Conservation (phyloP, 2,113 vertebrate genomes). For the Solea solea region DNA sequence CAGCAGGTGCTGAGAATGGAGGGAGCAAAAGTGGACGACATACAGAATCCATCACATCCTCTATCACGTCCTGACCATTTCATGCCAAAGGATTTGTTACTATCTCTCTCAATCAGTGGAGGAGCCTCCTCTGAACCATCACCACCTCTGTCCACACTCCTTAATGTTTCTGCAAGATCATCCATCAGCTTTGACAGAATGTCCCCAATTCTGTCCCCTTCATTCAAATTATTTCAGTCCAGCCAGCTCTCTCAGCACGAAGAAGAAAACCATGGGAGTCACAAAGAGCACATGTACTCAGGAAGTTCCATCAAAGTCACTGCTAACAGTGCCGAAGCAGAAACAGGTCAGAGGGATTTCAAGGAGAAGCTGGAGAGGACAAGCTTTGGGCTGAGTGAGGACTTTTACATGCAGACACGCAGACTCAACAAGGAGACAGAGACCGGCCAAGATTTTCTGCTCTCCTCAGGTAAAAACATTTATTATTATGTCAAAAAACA, state of each 20-base stretch:
- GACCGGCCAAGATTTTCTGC: constrained; percentile 9
- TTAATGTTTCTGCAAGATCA: constrained; percentile 69
- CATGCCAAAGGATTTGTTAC: constrained; percentile 58
- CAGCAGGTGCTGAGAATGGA: constrained; percentile 52
- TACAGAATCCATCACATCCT: constrained; percentile 36
- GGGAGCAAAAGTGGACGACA: constrained; percentile 5
- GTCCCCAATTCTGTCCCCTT: constrained; percentile 79
- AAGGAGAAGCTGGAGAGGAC: background rate
- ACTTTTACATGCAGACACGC: constrained; percentile 1
- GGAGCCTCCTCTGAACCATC: constrained; percentile 21
- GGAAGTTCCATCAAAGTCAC: background rate
- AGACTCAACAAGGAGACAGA: background rate
- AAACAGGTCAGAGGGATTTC: background rate
- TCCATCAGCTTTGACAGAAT: constrained; percentile 65
- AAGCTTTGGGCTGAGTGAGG: background rate
- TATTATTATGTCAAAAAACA: too few relatives aligned
- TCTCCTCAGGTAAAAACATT: constrained; percentile 63
- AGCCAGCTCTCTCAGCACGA: constrained; percentile 69
- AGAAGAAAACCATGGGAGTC: background rate
- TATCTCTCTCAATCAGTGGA: constrained; percentile 47
- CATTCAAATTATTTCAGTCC: constrained; percentile 62
- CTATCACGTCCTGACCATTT: background rate
- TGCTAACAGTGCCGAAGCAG: background rate
- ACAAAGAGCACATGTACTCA: background rate
- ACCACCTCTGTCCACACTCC: constrained; percentile 19